A percentile compares a stretch with the other conserved stretches of the same genome.
Conservation (phyloP, 2,113 vertebrate genomes). For the Picathartes gymnocephalus region DNA sequence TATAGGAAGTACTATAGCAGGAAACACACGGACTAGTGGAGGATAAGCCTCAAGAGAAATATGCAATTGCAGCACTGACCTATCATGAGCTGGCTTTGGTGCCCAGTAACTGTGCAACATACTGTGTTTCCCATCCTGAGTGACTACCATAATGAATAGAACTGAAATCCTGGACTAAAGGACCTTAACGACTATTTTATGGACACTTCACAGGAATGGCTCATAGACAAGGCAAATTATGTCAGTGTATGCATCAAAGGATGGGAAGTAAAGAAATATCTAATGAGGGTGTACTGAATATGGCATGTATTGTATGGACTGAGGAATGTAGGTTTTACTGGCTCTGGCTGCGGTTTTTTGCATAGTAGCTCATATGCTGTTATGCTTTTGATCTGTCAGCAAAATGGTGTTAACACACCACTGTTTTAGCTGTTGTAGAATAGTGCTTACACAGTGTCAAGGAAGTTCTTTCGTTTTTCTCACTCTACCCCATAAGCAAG, state of each 20-base stretch:
- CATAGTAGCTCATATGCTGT: fast-evolving
- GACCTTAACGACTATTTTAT: fast-evolving
- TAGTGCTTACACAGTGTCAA: background rate
- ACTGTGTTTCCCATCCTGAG: background rate
- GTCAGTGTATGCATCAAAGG: background rate
- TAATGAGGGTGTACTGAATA: background rate
- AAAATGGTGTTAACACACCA: background rate
- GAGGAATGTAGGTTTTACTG: no score
- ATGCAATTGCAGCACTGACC: background rate
- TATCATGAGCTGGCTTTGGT: background rate
- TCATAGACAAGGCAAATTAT: background rate
- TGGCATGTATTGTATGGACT: no score
- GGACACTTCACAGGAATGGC: background rate
- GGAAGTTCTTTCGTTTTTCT: background rate
- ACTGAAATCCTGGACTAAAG: background rate
- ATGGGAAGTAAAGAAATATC: background rate
- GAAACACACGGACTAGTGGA: fast-evolving
- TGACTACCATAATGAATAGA: background rate
- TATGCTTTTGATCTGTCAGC: background rate
- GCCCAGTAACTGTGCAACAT: background rate
- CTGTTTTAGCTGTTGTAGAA: background rate
- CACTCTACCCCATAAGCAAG: fast-evolving
- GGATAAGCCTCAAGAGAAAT: background rate
- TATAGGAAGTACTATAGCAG: background rate
- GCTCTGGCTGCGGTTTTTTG: background rate